phyloP scores from a whole-genome alignment of 2,113 vertebrate genomes.

The Apodemus sylvaticus region DNA sequence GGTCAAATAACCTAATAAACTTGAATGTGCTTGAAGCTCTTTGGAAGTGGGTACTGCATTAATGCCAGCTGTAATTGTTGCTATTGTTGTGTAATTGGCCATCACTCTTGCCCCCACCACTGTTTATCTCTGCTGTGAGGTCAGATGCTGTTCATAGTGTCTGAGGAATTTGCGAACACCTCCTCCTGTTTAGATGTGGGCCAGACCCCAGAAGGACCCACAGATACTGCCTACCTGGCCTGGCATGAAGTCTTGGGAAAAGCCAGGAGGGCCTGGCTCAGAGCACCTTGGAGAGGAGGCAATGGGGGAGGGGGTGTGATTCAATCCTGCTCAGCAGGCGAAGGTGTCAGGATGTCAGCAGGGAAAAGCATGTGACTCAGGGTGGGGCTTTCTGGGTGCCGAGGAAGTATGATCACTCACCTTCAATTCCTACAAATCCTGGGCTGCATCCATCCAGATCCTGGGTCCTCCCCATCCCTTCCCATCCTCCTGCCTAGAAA shows the following conservation, averaged over 20 bases:
- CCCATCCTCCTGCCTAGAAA: conserved; percentile 1
- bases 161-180: background rate
- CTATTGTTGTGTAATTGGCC: background rate
- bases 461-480: background rate
- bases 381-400: conserved; percentile 55
- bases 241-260: conserved; percentile 57
- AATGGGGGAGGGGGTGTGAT: conserved; percentile 38
- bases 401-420: conserved; percentile 2
- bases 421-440: background rate
- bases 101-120: background rate
- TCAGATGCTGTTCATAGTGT: background rate
- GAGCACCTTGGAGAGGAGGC: background rate
- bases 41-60: conserved; percentile 28
- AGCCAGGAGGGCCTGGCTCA: background rate
- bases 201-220: background rate
- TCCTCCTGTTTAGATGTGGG: conserved; percentile 23
- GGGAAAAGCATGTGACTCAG: conserved; percentile 56
- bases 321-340: background rate
- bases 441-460: background rate
- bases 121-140: background rate
- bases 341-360: background rate
- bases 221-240: conserved; percentile 40
- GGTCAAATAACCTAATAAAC: conserved; percentile 64
- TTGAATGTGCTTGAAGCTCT: background rate
- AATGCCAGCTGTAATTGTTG: background rate